Percentiles rank a stretch among this genome's conserved stretches.
These are phyloP conservation scores for Ischnus inquisitorius DNA, from an alignment of 2,888 invertebrate species.

Conservation along the genomic window DNA sequence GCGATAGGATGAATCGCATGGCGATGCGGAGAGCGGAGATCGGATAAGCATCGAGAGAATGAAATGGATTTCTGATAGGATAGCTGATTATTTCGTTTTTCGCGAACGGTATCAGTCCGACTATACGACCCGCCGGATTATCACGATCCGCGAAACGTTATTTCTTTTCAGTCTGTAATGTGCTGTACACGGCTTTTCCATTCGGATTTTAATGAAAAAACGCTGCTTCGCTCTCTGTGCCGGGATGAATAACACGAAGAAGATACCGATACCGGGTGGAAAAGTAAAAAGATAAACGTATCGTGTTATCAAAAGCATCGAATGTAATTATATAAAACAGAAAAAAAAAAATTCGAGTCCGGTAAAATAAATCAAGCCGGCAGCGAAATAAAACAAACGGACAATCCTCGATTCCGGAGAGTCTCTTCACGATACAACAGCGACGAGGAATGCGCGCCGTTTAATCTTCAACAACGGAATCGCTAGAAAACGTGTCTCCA, in stretches of 20 bases:
- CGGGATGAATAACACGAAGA: neutral
- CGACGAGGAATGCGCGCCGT: slow-evolving; percentile 16
- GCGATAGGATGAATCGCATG: slow-evolving; percentile 1
- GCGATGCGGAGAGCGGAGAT: slow-evolving; percentile 5
- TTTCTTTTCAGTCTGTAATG: slow-evolving; percentile 3
- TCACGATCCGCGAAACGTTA: neutral
- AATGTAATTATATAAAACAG: neutral
- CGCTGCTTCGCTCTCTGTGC: neutral
- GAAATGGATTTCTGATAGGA: slow-evolving; percentile 37
- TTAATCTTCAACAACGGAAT: neutral
- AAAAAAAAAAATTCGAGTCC: neutral
- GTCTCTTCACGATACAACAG: neutral
- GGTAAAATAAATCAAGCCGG: neutral
- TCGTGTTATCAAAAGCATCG: neutral
- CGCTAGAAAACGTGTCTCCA: neutral
- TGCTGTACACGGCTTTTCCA: neutral
- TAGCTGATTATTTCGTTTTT: slow-evolving; percentile 16
- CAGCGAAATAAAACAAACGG: neutral
- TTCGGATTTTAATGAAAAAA: slow-evolving; percentile 29
- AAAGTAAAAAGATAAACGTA: neutral
- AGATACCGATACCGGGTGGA: neutral
- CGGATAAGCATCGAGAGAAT: slow-evolving; percentile 16
- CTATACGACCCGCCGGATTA: neutral
- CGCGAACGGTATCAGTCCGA: neutral
- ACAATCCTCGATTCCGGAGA: neutral